Evolutionary conservation across 2,888 invertebrate species (phyloP).

Genomic region (Coenonympha arcania): DNA sequence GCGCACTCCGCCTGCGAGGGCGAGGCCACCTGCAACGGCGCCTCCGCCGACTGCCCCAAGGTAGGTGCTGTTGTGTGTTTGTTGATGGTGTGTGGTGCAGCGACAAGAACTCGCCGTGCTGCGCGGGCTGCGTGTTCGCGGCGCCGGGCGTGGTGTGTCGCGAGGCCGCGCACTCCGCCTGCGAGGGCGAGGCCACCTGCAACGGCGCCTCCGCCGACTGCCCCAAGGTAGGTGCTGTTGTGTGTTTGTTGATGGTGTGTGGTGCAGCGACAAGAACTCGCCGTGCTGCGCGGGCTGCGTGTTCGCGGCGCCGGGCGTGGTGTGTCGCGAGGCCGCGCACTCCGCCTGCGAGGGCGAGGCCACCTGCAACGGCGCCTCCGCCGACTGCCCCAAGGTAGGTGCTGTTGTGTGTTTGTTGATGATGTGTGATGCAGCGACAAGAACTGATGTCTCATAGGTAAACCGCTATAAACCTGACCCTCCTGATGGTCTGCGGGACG

Average conservation of each 20-base stretch:
- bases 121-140: conserved; percentile 92
- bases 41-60: conserved; percentile 68
- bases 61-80: conserved; percentile 36
- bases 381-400: conserved; percentile 64
- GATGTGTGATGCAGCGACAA: conserved; percentile 42
- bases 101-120: conserved; percentile 88
- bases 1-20: conserved; percentile 94
- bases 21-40: conserved; percentile 90
- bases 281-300: conserved; percentile 95
- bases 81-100: conserved; percentile 42
- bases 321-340: conserved; percentile 92
- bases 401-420: not conserved
- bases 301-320: conserved; percentile 85
- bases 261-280: conserved; percentile 78
- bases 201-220: conserved; percentile 79
- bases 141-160: conserved; percentile 87
- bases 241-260: not conserved
- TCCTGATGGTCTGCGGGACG: too few relatives aligned
- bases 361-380: conserved; percentile 83
- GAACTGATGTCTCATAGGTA: conserved; percentile 78
- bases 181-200: conserved; percentile 92
- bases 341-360: conserved; percentile 95
- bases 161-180: conserved; percentile 92
- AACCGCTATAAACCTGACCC: too few relatives aligned
- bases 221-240: conserved; percentile 55